Base-by-base conservation (phyloP, 2,888 invertebrate species). In the Andricus curvator region DNA sequence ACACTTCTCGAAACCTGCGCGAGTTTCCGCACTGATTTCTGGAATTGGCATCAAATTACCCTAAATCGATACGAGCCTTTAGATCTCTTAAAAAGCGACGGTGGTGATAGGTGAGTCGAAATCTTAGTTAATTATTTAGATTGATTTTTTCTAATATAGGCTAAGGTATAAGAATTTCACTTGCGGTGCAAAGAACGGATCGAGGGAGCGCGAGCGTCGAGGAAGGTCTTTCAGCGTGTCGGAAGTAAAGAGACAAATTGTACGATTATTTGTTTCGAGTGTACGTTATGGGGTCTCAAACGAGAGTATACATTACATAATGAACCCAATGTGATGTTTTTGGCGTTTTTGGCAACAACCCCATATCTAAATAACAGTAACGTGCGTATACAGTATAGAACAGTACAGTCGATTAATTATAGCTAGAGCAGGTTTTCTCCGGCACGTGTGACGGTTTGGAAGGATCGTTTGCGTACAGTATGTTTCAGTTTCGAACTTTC, bases 401-500 rank as follows among this genome's bases (percentile, higher is more conserved):
- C 44, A 68, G 44, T 70, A 70, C 70, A 70, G 70, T 70, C 70
- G 33, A 74, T 51, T 56, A 56, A 74, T 20, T 74, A 74, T 33
- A 51, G 33, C 74, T 74, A 74, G 13, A 74, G 48, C 29, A 48
- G 25, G 20, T 48, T 70, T 70, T 70, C 51, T 48, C 70, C 33
- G 44, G 25, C 29, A 51, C 25, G 25, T 70, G 51, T 48, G 70
- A 70, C 51, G 29, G 68, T 44, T 48, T 70, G 68, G 68, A 70
- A 70, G 68, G 68, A 70, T 70, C 48, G 48, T 29, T 51, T 70
- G 70, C 51, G 74, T 56, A 74, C 51, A 74, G 51, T 74, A 74
- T 74, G 74, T 74, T 74, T 74, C 74, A 74, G 74, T 74, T 74
- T 74, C 74, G 74, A 74, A 74, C 74, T 74, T 74, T 74, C 74